A percentile compares a stretch with the other conserved stretches of the same genome.
These are phyloP conservation scores for Porphyrio hochstetteri DNA, from an alignment of 2,113 vertebrate genomes.

Conservation along the genomic window DNA sequence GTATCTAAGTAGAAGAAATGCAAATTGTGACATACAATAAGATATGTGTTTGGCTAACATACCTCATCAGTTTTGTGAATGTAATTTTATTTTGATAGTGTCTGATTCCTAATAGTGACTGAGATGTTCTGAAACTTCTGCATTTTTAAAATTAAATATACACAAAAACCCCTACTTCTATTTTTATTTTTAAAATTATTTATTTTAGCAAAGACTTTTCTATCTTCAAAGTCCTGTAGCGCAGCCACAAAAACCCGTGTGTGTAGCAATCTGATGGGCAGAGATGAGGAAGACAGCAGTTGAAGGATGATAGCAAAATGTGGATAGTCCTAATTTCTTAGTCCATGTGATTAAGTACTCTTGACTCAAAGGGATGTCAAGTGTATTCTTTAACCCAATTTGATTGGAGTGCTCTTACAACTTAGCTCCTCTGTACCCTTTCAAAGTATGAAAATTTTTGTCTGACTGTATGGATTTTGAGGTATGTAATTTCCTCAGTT, in stretches of 20 bases:
- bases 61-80: background rate
- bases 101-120: background rate
- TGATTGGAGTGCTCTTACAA: background rate
- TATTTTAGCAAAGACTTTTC: background rate
- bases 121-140: background rate
- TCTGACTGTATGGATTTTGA: background rate
- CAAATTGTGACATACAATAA: background rate
- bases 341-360: background rate
- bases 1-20: background rate
- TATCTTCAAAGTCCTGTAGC: background rate
- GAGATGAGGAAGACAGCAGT: background rate
- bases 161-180: accelerated
- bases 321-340: background rate
- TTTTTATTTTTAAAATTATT: background rate
- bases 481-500: background rate
- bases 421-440: background rate
- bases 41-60: background rate
- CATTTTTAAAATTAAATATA: background rate
- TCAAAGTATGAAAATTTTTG: background rate
- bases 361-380: background rate
- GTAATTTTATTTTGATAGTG: background rate
- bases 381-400: background rate
- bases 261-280: background rate
- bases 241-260: background rate
- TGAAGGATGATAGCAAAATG: background rate